Conservation (phyloP, 2,113 vertebrate genomes). For the Poecilia latipinna region DNA sequence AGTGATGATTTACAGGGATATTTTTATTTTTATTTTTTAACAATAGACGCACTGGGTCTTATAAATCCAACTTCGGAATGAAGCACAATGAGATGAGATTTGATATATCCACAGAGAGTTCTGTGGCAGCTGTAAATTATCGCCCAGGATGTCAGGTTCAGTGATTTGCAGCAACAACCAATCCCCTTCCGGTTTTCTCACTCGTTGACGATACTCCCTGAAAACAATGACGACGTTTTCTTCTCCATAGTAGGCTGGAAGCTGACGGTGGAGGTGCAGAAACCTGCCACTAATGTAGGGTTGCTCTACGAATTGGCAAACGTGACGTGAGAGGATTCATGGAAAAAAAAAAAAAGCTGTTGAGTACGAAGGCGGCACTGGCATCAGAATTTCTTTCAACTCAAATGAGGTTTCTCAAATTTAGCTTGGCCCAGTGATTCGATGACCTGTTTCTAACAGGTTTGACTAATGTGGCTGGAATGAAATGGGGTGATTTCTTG, state of each 20-base stretch:
- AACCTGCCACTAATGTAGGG: neutral
- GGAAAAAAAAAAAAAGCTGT: too few relatives aligned
- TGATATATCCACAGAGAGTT: neutral
- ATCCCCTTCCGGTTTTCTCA: neutral
- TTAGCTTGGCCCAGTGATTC: neutral
- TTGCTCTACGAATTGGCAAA: neutral
- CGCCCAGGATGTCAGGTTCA: neutral
- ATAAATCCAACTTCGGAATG: neutral
- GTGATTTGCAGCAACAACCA: neutral
- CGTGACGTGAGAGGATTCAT: too few relatives aligned
- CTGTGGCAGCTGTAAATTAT: neutral
- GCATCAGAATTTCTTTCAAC: neutral
- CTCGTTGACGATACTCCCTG: neutral
- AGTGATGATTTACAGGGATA: neutral
- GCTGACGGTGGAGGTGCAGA: neutral
- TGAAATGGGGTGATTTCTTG: neutral
- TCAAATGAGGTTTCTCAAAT: neutral
- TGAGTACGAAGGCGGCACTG: neutral
- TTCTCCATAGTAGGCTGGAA: neutral
- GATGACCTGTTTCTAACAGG: too few relatives aligned
- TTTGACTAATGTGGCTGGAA: too few relatives aligned
- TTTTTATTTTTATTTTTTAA: neutral
- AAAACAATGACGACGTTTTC: neutral
- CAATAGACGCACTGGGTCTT: neutral
- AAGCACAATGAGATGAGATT: neutral